Base-by-base conservation (phyloP, 1,140 invertebrate genomes). In the Drosophila melanica region DNA sequence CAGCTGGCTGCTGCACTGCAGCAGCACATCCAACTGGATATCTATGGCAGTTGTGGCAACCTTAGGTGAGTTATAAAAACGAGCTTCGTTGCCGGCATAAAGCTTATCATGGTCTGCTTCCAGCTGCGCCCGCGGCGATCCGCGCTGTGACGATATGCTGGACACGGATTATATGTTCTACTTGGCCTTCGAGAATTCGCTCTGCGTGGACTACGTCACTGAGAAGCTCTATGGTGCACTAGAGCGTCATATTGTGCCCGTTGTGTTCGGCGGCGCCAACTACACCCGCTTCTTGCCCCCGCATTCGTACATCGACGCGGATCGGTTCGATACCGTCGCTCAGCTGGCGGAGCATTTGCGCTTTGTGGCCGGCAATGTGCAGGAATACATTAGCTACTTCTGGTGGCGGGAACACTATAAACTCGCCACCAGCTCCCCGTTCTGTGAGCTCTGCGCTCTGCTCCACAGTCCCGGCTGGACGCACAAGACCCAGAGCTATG, bases 31-130 rank as follows among this genome's bases (percentile, higher is more conserved):
- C 30, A 85, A 4, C 93, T 96, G 6, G 95, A 96, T 81, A 93
- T 95, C n/a, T 96, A 94, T 78, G 95, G 95, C 8, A 89, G 79
- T 1, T 96, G 95, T 78, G 93, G 93, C 1, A 62, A 48, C 0
- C 68, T 90, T 1, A 87, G 71, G 90, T 91, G 59, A 82, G n/a
- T n/a, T n/a, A 48, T 72, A 45, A 10, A 18, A 9, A 18, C 0
- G n/a, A 14, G 14, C 16, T 8, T 3, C 12, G 10, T 4, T 11
- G 10, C 11, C 9, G 4, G 16, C 6, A 4, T 7, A 16, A 11
- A 10, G 10, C 54, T 48, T n/a, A 54, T 53, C 6, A 7, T 5
- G 16, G 23, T 44, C 11, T 69, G 9, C 27, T 65, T 66, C 60
- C 30, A 86, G 82, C 4, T 93, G 93, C 66, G 74, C 81, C 0